A percentile compares a stretch with the other conserved stretches of the same genome.
phyloP scores from a whole-genome alignment of 2,113 vertebrate species.

The Centropristis striata region DNA sequence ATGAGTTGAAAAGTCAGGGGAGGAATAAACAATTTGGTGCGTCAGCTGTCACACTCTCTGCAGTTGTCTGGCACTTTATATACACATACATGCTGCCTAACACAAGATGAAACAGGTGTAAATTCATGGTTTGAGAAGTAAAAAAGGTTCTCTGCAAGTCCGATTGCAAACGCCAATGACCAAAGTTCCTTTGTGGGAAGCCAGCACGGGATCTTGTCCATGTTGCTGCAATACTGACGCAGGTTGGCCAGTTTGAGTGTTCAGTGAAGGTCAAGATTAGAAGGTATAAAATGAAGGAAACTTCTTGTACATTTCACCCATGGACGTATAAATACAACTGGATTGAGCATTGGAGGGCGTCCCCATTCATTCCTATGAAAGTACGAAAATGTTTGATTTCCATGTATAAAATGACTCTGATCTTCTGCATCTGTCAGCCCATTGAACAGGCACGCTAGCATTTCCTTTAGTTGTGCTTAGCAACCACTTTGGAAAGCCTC shows the following conservation, averaged over 20 bases:
- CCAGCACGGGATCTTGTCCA: neutral
- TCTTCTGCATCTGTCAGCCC: too few relatives aligned
- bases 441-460: too few relatives aligned
- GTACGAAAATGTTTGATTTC: too few relatives aligned
- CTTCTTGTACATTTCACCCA: neutral
- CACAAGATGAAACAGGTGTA: neutral
- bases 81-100: neutral
- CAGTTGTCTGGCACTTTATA: neutral
- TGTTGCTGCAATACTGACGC: neutral
- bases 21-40: slow-evolving; percentile 39
- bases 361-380: too few relatives aligned
- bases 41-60: slow-evolving; percentile 41
- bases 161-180: neutral
- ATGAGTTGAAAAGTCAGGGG: slow-evolving; percentile 43
- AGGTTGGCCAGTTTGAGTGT: neutral
- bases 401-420: too few relatives aligned
- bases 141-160: too few relatives aligned
- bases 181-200: neutral
- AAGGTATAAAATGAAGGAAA: too few relatives aligned
- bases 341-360: too few relatives aligned
- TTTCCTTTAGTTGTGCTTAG: too few relatives aligned
- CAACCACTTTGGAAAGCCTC: too few relatives aligned
- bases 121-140: neutral
- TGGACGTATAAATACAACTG: too few relatives aligned
- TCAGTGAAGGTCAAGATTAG: neutral